Conservation (phyloP, 2,113 vertebrate species). For the Cyanocitta stelleri region DNA sequence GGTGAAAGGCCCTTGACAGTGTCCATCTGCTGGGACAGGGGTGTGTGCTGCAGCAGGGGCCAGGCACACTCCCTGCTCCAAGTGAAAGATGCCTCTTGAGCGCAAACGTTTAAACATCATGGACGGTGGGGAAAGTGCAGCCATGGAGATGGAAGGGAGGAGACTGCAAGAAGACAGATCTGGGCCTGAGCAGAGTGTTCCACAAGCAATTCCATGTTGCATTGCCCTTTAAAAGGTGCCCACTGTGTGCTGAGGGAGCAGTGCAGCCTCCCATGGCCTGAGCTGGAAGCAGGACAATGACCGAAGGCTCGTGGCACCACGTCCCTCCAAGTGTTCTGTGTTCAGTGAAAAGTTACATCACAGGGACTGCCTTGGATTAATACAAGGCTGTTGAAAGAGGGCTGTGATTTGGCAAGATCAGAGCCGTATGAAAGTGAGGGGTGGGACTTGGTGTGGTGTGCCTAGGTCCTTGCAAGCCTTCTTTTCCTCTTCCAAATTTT, state of each 20-base stretch:
- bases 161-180: not conserved
- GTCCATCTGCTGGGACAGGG: not conserved
- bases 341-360: not conserved
- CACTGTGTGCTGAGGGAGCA: not conserved
- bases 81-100: not conserved
- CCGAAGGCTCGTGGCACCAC: accelerated
- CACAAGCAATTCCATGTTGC: too few relatives aligned
- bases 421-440: not conserved
- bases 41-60: not conserved
- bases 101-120: accelerated
- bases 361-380: not conserved
- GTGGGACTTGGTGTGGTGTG: not conserved
- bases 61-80: not conserved
- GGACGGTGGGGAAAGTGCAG: accelerated
- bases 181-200: accelerated
- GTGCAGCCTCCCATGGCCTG: accelerated
- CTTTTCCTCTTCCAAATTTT: not conserved
- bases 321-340: not conserved
- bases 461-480: not conserved
- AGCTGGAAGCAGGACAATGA: not conserved
- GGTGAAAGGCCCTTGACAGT: not conserved
- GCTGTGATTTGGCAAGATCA: not conserved
- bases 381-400: not conserved
- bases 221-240: not conserved
- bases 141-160: not conserved